phyloP scores from a whole-genome alignment of 2,113 vertebrate species.

The Oncorhynchus nerka region DNA sequence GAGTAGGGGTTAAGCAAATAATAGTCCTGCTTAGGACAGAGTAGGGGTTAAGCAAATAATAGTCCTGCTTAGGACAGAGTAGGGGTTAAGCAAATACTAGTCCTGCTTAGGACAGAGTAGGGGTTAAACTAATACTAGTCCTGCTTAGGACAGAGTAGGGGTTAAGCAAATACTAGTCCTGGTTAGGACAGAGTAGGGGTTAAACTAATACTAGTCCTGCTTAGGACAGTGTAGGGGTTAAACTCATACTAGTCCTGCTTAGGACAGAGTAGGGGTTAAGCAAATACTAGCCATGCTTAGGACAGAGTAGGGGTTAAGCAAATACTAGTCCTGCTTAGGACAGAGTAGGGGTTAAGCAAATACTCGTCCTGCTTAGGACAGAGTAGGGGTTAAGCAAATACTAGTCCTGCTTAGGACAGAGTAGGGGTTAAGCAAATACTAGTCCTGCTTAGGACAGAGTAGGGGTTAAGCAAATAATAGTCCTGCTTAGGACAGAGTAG shows the following conservation, averaged over 20 bases:
- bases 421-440: constrained; percentile 73
- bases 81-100: constrained; percentile 74
- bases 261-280: constrained; percentile 64
- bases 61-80: constrained; percentile 45
- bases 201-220: constrained; percentile 70
- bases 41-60: constrained; percentile 73
- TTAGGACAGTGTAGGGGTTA: constrained; percentile 59
- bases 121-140: constrained; percentile 73
- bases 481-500: constrained; percentile 48
- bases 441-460: constrained; percentile 46
- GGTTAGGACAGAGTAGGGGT: constrained; percentile 52
- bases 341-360: constrained; percentile 69
- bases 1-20: constrained; percentile 74
- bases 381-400: constrained; percentile 74
- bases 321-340: constrained; percentile 58
- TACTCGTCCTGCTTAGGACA: background rate
- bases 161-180: constrained; percentile 73
- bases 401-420: constrained; percentile 44
- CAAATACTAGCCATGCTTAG: constrained; percentile 63
- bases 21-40: constrained; percentile 43
- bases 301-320: constrained; percentile 67
- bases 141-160: constrained; percentile 48
- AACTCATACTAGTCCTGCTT: constrained; percentile 66
- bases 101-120: constrained; percentile 48
- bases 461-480: constrained; percentile 74